phyloP scores from a whole-genome alignment of 2,888 invertebrate genomes.

The Sthenelais limicola region DNA sequence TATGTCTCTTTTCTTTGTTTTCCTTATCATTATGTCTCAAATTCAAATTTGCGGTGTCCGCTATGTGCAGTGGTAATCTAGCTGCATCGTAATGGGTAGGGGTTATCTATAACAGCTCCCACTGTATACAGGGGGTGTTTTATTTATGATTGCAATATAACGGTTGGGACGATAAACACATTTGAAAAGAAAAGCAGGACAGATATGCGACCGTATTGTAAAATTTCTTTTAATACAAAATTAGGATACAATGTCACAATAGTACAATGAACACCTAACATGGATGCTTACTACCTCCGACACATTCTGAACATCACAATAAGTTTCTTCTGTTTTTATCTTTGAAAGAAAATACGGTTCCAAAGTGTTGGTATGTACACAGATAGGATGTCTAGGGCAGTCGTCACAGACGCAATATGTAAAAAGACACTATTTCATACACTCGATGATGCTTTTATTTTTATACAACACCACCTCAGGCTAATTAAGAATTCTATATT shows the following conservation, averaged over 20 bases:
- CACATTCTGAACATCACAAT: slow-evolving; percentile 30
- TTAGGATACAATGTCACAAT: slow-evolving; percentile 39
- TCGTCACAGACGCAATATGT: slow-evolving; percentile 26
- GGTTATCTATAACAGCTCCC: too few relatives aligned
- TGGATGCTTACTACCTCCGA: slow-evolving; percentile 30
- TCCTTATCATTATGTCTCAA: too few relatives aligned
- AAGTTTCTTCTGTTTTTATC: slow-evolving; percentile 25
- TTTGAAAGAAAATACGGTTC: slow-evolving; percentile 33
- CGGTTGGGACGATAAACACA: too few relatives aligned
- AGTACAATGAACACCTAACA: slow-evolving; percentile 39
- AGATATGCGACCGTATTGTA: slow-evolving; percentile 2
- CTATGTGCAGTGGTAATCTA: too few relatives aligned
- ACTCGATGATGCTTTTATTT: slow-evolving; percentile 26
- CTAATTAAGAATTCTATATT: slow-evolving; percentile 12
- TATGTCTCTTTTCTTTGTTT: too few relatives aligned
- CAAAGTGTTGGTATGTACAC: slow-evolving; percentile 29
- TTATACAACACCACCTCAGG: slow-evolving; percentile 25
- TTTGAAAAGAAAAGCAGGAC: not conserved
- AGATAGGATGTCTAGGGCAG: slow-evolving; percentile 8
- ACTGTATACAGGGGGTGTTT: too few relatives aligned
- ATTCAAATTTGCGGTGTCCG: too few relatives aligned
- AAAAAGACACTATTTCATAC: slow-evolving; percentile 34
- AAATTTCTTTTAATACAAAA: slow-evolving; percentile 38
- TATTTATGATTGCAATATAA: too few relatives aligned
- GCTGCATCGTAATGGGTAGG: too few relatives aligned